A percentile compares a stretch with the other conserved stretches of the same genome.
Evolutionary conservation across 2,113 vertebrate genomes (phyloP).

Genomic region (Megaceryle maxima): DNA sequence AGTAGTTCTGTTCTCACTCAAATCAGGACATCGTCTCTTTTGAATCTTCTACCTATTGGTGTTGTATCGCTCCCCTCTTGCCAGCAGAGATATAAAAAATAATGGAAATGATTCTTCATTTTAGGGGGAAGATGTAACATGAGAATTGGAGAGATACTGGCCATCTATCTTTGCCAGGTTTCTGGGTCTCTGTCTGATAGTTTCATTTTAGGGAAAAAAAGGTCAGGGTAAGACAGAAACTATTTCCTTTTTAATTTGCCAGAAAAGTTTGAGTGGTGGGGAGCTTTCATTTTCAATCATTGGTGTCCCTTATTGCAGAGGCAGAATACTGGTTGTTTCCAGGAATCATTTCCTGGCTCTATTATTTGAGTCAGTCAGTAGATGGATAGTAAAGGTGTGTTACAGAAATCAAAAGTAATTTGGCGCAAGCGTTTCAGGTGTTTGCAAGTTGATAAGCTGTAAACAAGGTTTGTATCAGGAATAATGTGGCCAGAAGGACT

Average conservation of each 20-base stretch:
- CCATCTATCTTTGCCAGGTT: not conserved
- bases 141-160: not conserved
- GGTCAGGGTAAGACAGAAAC: too few species aligned
- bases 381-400: not conserved
- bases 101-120: not conserved
- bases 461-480: too few species aligned
- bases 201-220: too few species aligned
- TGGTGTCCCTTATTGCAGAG: not conserved
- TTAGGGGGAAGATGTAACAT: not conserved
- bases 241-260: not conserved
- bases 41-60: not conserved
- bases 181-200: not conserved
- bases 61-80: not conserved
- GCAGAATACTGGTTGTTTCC: not conserved
- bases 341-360: not conserved
- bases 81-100: not conserved
- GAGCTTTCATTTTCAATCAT: not conserved
- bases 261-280: not conserved
- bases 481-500: too few species aligned
- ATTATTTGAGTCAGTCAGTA: not conserved
- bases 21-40: not conserved
- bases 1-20: too few species aligned
- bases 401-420: not conserved
- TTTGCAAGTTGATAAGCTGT: not conserved
- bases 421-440: not conserved